Conservation (phyloP, 2,113 vertebrate species). For the Madoqua kirkii region DNA sequence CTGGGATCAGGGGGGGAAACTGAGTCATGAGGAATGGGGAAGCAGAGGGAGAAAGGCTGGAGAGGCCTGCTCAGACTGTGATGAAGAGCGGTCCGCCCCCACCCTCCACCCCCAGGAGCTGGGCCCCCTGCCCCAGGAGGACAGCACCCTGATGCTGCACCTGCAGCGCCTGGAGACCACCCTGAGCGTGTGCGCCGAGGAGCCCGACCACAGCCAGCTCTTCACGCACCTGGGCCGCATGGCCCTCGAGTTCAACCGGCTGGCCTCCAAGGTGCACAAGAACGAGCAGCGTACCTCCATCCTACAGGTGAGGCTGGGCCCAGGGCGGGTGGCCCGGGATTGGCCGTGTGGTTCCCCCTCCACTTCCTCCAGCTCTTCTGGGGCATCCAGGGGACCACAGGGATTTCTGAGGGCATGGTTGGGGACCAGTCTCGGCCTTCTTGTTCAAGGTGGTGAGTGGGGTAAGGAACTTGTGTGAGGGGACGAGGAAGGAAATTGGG, state of each 20-base stretch:
- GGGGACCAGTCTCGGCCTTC: neutral
- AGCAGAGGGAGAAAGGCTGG: neutral
- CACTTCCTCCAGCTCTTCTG: accelerated
- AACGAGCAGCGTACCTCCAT: conserved; percentile 94
- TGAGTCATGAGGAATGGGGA: conserved; percentile 58
- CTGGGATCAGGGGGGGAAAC: conserved; percentile 39
- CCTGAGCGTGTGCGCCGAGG: conserved; percentile 92
- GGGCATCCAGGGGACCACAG: neutral
- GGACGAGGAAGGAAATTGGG: neutral
- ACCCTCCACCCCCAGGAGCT: conserved; percentile 64
- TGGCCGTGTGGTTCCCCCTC: too few relatives aligned
- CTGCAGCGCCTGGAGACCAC: conserved; percentile 94
- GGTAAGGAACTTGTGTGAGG: conserved; percentile 7
- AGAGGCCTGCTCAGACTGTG: neutral
- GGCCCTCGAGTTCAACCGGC: conserved; percentile 96
- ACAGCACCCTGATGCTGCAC: conserved; percentile 89
- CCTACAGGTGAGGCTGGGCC: conserved; percentile 85
- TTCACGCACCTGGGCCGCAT: conserved; percentile 94
- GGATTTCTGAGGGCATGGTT: neutral
- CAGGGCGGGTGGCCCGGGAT: accelerated
- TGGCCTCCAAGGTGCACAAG: conserved; percentile 97
- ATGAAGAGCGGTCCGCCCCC: neutral
- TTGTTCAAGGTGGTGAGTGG: neutral
- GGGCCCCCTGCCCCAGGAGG: conserved; percentile 82
- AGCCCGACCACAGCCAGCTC: conserved; percentile 93